Evolutionary conservation across 1,140 invertebrate genomes (phyloP).

Genomic region (Popillia japonica): DNA sequence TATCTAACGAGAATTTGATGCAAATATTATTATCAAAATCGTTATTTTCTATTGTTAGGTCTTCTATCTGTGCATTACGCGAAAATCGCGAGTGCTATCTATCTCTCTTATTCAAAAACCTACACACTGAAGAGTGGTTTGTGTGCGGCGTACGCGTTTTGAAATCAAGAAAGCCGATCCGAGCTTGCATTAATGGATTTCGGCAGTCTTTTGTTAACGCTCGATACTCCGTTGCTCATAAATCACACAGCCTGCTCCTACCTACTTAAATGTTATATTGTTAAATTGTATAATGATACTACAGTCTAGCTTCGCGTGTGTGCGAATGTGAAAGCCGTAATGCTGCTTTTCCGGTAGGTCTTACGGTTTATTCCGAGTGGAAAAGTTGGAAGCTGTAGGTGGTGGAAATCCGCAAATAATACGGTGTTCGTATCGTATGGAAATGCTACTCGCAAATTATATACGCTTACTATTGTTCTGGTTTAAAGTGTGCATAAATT

Average conservation of each 20-base stretch:
- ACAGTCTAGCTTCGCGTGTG: not conserved
- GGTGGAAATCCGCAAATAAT: not conserved
- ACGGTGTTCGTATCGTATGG: not conserved
- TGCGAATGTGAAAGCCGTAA: not conserved
- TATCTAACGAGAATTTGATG: conserved; percentile 17
- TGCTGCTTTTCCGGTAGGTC: not conserved
- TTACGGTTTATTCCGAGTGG: not conserved
- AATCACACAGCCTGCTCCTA: conserved; percentile 5
- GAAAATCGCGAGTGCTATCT: not conserved
- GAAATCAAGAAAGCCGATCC: conserved; percentile 18
- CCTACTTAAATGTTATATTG: conserved; percentile 8
- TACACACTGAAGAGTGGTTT: not conserved
- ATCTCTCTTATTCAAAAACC: conserved; percentile 20
- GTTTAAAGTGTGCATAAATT: not conserved
- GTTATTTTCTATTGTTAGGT: not conserved
- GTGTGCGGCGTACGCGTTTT: not conserved
- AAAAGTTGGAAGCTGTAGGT: not conserved
- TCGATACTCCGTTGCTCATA: conserved; percentile 20
- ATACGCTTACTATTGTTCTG: not conserved
- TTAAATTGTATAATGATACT: conserved; percentile 9
- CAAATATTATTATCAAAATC: conserved; percentile 5
- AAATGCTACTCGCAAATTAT: not conserved
- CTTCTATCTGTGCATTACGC: not conserved
- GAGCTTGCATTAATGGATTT: conserved; percentile 26
- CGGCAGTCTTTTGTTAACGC: conserved; percentile 29